These are phyloP conservation scores for Campaea margaritaria DNA, from an alignment of 2,888 invertebrate genomes.

Conservation along the genomic window DNA sequence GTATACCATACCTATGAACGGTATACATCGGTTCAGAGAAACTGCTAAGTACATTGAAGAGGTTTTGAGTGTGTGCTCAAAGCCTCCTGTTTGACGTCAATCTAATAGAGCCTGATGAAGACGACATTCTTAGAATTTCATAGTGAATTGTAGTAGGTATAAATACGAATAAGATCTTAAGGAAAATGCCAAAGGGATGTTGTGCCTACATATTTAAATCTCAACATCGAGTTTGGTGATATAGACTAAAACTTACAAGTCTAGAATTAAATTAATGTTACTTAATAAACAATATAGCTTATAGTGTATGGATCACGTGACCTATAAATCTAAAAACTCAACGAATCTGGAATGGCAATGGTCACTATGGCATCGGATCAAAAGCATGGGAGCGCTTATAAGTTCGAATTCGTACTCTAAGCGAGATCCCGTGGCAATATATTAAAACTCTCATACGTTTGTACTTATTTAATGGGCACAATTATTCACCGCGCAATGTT, in stretches of 20 bases:
- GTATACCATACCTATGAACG: neutral
- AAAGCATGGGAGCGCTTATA: conserved; percentile 2
- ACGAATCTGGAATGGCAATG: too few species aligned
- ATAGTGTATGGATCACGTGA: too few species aligned
- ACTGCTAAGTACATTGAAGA: conserved; percentile 21
- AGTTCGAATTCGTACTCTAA: conserved; percentile 3
- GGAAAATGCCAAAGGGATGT: conserved; percentile 15
- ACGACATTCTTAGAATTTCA: conserved; percentile 18
- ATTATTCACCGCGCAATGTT: conserved; percentile 61
- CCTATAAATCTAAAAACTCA: too few species aligned
- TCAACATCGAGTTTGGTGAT: neutral
- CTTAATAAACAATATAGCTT: too few species aligned
- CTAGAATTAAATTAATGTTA: too few species aligned
- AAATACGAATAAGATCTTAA: conserved; percentile 8
- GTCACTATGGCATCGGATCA: neutral
- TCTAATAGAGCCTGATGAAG: conserved; percentile 27
- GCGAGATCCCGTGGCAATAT: conserved; percentile 15
- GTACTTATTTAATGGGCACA: conserved; percentile 35
- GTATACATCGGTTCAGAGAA: conserved; percentile 21
- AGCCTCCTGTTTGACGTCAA: conserved; percentile 23
- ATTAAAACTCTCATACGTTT: conserved; percentile 15
- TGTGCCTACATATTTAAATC: neutral
- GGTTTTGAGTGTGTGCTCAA: conserved; percentile 22
- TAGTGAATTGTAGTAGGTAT: too few species aligned
- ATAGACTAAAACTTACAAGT: too few species aligned